Evolutionary conservation across 1,140 invertebrate species (phyloP).

Genomic region (Drosophila bifasciata): DNA sequence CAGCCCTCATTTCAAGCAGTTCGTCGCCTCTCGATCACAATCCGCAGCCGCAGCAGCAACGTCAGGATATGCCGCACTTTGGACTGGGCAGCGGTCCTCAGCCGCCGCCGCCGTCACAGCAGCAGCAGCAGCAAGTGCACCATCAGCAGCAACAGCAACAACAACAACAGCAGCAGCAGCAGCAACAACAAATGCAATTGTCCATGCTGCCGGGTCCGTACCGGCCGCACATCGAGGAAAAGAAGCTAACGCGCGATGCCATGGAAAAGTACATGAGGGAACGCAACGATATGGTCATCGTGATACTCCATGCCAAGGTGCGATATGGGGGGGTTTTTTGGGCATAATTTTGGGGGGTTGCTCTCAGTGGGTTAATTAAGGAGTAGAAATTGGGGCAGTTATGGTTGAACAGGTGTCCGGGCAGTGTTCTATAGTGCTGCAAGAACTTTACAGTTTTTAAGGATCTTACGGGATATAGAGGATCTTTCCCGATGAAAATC

Average conservation of each 20-base stretch:
- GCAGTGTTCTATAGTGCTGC: no score
- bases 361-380: no score
- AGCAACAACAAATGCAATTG: conserved; percentile 76
- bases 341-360: no score
- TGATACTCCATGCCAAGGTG: conserved; percentile 98
- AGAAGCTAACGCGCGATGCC: conserved; percentile 94
- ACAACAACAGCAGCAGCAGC: conserved; percentile 67
- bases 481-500: no score
- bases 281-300: conserved; percentile 97
- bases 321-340: conserved; percentile 9
- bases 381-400: no score
- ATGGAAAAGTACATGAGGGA: conserved; percentile 98
- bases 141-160: conserved; percentile 74
- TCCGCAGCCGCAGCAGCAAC: conserved; percentile 44
- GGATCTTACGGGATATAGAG: no score
- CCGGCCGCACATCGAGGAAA: conserved; percentile 88
- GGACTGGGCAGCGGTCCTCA: conserved; percentile 70
- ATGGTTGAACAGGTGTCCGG: no score
- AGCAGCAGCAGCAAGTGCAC: conserved; percentile 80
- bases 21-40: background rate
- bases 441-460: no score
- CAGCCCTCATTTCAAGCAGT: conserved; percentile 5
- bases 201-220: conserved; percentile 81
- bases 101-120: conserved; percentile 85
- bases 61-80: conserved; percentile 83